Base-by-base conservation (phyloP, 1,140 invertebrate genomes). In the Aphelinus atriplicis region DNA sequence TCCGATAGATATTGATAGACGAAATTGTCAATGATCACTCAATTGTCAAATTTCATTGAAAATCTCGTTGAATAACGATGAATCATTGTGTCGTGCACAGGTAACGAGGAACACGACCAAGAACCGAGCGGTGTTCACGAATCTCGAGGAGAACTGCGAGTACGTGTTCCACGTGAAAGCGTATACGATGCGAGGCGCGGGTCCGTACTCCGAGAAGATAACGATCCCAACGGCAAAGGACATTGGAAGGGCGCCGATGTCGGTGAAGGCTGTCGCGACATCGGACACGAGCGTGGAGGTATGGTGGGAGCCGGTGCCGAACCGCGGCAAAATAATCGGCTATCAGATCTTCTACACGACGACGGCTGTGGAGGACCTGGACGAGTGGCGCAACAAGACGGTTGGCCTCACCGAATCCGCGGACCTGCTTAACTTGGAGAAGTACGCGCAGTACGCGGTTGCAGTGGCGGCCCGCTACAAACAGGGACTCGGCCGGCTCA, bases 61-160 rank as follows among this genome's bases (percentile, higher is more conserved):
- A 26, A 26, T 0, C 26, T 26, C 26, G 0, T 26, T 26, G 26
- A 26, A 26, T 26, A 26, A 26, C 26, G 26, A 26, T 26, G 26
- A 26, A 26, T 26, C 26, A 26, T 26, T 26, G 26, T 26, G 26
- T 63, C 89, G 92, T 61, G 47, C 51, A 55, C 60, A 74, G 73
- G 61, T 74, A 51, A 71, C 55, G 7, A 75, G 86, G 3, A 97
- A 96, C 81, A 95, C 94, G 10, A 95, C 95, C 3, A 86, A 90
- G 43, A 94, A 92, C 0, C 93, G 94, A 87, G 94, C 94, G 1
- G 96, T 99, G 0, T 97, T 99, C 80, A 95, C 93, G 5, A 94
- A 95, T 79, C 89, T 99, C 43, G 97, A 99, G 84, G 97, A 98
- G 88, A 96, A 97, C 82, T 97, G 96, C 0, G 96, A 98, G 84